Evolutionary conservation across 2,888 invertebrate genomes (phyloP).

Genomic region (Hirtodrosophila duncani): DNA sequence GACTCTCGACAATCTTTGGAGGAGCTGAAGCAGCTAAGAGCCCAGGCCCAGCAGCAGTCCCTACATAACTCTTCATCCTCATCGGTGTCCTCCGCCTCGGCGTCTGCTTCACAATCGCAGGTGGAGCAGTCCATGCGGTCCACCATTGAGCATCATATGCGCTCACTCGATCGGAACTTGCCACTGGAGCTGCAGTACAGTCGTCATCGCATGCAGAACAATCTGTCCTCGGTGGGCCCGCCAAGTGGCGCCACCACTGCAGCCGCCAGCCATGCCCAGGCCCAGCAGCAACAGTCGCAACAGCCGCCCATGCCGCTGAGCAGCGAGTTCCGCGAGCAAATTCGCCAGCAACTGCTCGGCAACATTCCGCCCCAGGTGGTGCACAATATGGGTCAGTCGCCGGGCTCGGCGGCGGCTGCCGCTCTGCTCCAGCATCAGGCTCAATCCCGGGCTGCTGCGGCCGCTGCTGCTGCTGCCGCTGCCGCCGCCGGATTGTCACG

Average conservation of each 20-base stretch:
- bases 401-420: conserved; percentile 76
- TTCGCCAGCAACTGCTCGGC: conserved; percentile 76
- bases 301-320: conserved; percentile 73
- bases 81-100: conserved; percentile 56
- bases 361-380: conserved; percentile 73
- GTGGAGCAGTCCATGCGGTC: conserved; percentile 75
- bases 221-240: conserved; percentile 35
- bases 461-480: conserved; percentile 62
- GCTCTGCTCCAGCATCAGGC: conserved; percentile 76
- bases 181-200: conserved; percentile 78
- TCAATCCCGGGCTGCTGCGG: conserved; percentile 75
- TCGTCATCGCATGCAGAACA: conserved; percentile 76
- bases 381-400: conserved; percentile 73
- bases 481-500: conserved; percentile 67
- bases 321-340: conserved; percentile 77
- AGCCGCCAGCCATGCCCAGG: conserved; percentile 14
- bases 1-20: conserved; percentile 74
- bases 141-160: conserved; percentile 78
- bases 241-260: conserved; percentile 31
- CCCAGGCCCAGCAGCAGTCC: conserved; percentile 71
- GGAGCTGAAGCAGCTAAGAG: conserved; percentile 73
- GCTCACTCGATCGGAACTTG: conserved; percentile 77
- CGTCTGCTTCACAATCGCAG: conserved; percentile 51
- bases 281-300: conserved; percentile 30
- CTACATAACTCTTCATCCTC: conserved; percentile 63